Conservation (phyloP, 2,797 vertebrate genomes). For the Brotula barbata region DNA sequence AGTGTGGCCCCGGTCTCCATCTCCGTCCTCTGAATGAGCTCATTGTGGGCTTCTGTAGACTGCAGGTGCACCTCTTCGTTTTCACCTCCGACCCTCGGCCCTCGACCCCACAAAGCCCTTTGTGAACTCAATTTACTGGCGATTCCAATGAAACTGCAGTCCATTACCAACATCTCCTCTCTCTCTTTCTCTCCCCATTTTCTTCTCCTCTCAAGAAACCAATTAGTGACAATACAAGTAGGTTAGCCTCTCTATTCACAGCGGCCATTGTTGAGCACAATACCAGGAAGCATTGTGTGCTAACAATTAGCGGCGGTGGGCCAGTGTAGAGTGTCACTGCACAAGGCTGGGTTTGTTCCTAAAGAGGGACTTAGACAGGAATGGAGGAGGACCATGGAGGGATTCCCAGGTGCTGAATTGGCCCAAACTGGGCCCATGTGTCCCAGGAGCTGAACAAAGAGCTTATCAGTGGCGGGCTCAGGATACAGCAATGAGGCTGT, state of each 20-base stretch:
- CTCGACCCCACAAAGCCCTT: slow-evolving; percentile 78
- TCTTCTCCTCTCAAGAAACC: slow-evolving; percentile 82
- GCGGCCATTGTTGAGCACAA: slow-evolving; percentile 81
- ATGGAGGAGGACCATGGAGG: slow-evolving; percentile 57
- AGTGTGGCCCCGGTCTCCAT: slow-evolving; percentile 41
- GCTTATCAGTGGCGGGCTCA: slow-evolving; percentile 61
- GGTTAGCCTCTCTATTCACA: slow-evolving; percentile 84
- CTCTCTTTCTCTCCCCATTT: slow-evolving; percentile 73
- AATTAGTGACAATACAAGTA: slow-evolving; percentile 86
- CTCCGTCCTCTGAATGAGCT: slow-evolving; percentile 71
- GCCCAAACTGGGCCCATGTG: slow-evolving; percentile 63
- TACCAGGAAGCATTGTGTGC: slow-evolving; percentile 82
- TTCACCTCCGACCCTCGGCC: slow-evolving; percentile 77
- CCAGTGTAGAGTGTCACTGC: slow-evolving; percentile 83
- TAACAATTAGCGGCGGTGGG: slow-evolving; percentile 81
- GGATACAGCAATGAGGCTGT: slow-evolving; percentile 64
- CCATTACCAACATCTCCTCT: slow-evolving; percentile 75
- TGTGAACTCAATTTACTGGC: slow-evolving; percentile 78
- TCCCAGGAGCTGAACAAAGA: slow-evolving; percentile 59
- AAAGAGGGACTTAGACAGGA: slow-evolving; percentile 69
- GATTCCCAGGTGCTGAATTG: slow-evolving; percentile 77
- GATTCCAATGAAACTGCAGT: slow-evolving; percentile 77
- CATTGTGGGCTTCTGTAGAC: slow-evolving; percentile 70
- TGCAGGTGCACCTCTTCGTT: slow-evolving; percentile 78
- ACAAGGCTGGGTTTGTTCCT: slow-evolving; percentile 82